Percentiles rank a stretch among this genome's conserved stretches.
These are phyloP conservation scores for Xenopus petersii DNA, from an alignment of 2,797 vertebrate species.

Conservation along the genomic window DNA sequence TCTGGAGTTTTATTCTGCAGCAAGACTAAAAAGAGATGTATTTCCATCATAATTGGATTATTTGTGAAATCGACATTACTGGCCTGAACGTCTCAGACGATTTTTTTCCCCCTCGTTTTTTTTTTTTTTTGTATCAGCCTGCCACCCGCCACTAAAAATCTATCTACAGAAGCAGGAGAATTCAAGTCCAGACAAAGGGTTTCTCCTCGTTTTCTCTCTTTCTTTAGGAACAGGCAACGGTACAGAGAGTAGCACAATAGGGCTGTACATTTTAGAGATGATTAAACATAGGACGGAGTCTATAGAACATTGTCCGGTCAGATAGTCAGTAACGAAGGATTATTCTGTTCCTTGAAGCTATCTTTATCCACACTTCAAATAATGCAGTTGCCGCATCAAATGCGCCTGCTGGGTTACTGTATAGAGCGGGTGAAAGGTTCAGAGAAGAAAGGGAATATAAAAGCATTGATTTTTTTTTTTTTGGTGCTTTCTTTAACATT, in stretches of 20 bases:
- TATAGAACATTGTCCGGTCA: constrained; percentile 34
- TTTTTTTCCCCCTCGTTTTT: too few relatives aligned
- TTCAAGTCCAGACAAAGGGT: constrained; percentile 1
- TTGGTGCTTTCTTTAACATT: not conserved
- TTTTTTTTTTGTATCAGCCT: too few relatives aligned
- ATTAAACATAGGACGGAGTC: constrained; percentile 26
- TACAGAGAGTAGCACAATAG: constrained; percentile 13
- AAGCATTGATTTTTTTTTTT: constrained; percentile 4
- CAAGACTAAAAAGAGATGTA: too few relatives aligned
- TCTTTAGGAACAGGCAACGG: not conserved
- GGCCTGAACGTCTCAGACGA: too few relatives aligned
- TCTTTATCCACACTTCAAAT: constrained; percentile 39
- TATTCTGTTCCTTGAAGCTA: constrained; percentile 26
- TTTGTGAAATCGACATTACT: not conserved
- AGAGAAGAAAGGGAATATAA: constrained; percentile 3
- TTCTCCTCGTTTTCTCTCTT: not conserved
- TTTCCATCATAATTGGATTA: not conserved
- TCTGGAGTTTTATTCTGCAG: too few relatives aligned
- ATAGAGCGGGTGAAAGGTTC: constrained; percentile 14
- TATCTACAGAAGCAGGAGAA: not conserved
- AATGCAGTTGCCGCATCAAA: constrained; percentile 22
- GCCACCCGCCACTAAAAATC: too few relatives aligned
- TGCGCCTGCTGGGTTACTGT: constrained; percentile 26
- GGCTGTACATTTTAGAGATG: constrained; percentile 13
- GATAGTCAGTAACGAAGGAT: constrained; percentile 21